Conservation (phyloP, 1,140 invertebrate genomes). For the Papilio dardanus region DNA sequence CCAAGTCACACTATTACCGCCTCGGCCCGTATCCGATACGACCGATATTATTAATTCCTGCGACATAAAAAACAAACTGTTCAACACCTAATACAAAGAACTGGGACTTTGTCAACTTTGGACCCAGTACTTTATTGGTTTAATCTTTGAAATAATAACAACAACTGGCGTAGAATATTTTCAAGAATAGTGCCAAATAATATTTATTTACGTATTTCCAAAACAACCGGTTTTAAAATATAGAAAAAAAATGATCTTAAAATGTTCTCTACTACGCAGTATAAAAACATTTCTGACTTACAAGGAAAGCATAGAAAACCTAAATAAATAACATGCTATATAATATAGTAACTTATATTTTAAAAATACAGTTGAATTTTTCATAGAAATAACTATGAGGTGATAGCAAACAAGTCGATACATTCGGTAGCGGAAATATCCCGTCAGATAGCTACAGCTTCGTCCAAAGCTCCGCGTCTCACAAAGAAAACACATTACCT, state of each 20-base stretch:
- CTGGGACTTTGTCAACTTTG: background rate
- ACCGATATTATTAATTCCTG: conserved; percentile 6
- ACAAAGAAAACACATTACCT: conserved; percentile 38
- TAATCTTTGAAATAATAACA: too few species aligned
- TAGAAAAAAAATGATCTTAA: too few species aligned
- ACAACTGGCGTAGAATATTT: too few species aligned
- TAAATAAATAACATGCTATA: too few species aligned
- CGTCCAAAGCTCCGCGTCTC: background rate
- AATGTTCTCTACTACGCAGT: too few species aligned
- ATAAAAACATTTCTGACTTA: too few species aligned
- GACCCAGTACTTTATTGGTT: too few species aligned
- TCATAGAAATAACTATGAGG: conserved; percentile 23
- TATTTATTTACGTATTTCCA: too few species aligned
- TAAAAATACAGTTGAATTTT: conserved; percentile 23
- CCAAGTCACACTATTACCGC: conserved; percentile 30
- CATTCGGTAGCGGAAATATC: conserved; percentile 35
- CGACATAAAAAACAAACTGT: background rate
- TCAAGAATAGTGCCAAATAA: too few species aligned
- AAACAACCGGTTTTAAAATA: too few species aligned
- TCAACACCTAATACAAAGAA: background rate
- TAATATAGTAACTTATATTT: background rate
- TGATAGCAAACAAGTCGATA: conserved; percentile 35
- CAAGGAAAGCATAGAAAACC: too few species aligned
- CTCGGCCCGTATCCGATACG: conserved; percentile 9
- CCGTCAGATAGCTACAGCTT: conserved; percentile 14